Percentiles rank a stretch among this genome's conserved stretches.
phyloP scores from a whole-genome alignment of 2,797 vertebrate species.

The Catostomus latipinnis region DNA sequence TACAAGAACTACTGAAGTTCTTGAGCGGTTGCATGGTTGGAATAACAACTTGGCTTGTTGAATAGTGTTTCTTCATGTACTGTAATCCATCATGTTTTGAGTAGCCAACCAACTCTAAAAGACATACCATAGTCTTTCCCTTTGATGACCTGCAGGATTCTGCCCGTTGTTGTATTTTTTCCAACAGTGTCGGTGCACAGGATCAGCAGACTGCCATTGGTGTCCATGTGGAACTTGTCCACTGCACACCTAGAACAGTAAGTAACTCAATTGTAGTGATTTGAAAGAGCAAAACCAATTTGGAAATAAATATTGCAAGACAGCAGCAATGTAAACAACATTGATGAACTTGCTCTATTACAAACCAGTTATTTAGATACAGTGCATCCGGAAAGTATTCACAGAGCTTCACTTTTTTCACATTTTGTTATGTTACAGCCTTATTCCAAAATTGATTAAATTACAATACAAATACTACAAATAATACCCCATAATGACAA shows the following conservation, averaged over 20 bases:
- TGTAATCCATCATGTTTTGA: conserved; percentile 33
- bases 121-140: conserved; percentile 97
- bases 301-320: not conserved
- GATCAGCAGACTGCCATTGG: conserved; percentile 90
- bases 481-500: too few species aligned
- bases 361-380: too few species aligned
- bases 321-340: too few species aligned
- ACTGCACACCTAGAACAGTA: conserved; percentile 87
- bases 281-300: not conserved
- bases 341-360: too few species aligned
- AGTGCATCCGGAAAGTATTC: too few species aligned
- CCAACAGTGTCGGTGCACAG: conserved; percentile 93
- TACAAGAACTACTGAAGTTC: conserved; percentile 28
- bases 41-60: conserved; percentile 11
- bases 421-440: too few species aligned
- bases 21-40: conserved; percentile 26
- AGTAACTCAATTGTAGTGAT: not conserved
- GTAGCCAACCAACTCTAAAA: conserved; percentile 47
- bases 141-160: conserved; percentile 93
- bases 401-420: too few species aligned
- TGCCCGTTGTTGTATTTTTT: conserved; percentile 90
- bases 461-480: too few species aligned
- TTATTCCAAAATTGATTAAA: too few species aligned
- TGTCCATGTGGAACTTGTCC: conserved; percentile 86
- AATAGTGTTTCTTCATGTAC: conserved; percentile 24